Conservation (phyloP, 2,888 invertebrate genomes). For the Colletes collaris region DNA sequence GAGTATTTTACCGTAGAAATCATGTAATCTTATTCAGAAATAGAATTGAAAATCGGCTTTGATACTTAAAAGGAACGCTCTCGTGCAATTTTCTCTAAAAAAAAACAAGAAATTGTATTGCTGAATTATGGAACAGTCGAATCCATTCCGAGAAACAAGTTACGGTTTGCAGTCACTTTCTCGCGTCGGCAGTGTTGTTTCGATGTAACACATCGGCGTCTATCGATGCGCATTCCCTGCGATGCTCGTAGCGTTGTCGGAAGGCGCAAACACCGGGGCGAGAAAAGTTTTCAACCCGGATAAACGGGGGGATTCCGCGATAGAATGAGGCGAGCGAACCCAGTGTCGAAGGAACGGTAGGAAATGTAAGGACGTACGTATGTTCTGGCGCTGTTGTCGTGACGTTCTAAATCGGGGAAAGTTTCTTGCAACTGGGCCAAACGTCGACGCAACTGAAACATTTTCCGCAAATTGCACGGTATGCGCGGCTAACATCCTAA, state of each 20-base stretch:
- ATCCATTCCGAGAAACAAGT: not conserved
- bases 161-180: constrained; percentile 4
- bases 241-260: constrained; percentile 17
- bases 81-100: constrained; percentile 19
- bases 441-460: constrained; percentile 40
- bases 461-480: constrained; percentile 32
- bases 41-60: no score
- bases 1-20: no score
- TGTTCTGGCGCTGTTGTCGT: constrained; percentile 52
- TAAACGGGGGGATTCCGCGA: constrained; percentile 58
- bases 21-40: no score
- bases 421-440: constrained; percentile 47
- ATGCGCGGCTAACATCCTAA: constrained; percentile 8
- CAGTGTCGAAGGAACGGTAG: constrained; percentile 31
- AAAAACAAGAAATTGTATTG: not conserved
- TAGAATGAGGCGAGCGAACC: constrained; percentile 23
- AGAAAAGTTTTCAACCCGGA: constrained; percentile 61
- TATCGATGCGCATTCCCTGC: not conserved
- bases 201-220: constrained; percentile 27
- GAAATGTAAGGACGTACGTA: constrained; percentile 56
- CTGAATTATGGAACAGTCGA: constrained; percentile 27
- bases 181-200: constrained; percentile 17
- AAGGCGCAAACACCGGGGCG: constrained; percentile 42
- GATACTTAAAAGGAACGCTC: not conserved
- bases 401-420: constrained; percentile 50